Evolutionary conservation across 2,113 vertebrate genomes (phyloP), one percentile per base, ranked within the genome.

Genomic region (Carlito syrichta): DNA sequence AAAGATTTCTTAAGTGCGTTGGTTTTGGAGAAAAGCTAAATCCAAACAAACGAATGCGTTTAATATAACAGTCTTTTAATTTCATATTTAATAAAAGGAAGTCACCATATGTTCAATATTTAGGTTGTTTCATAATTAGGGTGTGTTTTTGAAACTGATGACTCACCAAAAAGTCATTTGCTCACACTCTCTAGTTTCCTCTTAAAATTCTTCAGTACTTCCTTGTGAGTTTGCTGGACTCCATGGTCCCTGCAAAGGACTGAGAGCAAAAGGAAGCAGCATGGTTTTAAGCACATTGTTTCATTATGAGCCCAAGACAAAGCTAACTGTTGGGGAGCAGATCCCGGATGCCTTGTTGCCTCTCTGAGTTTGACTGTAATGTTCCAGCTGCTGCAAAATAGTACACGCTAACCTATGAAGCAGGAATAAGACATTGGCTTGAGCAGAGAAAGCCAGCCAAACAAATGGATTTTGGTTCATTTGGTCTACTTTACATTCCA

Each of bases 201-300:
- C 78, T 54, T 97, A 50, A 76, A 81, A 92, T 87, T 93, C 69
- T 45, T 97, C 62, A 20, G 0, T 62, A 78, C 74, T 97, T 96
- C 93, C 96, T 92, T 82, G 58, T 95, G 35, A 77, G 60, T 60
- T 10, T 82, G 13, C 2, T 17, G 43, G 52, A 62, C 32, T 43
- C 43, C 3, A 8, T 13, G 6, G 25, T 48, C 40, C 38, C 50
- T 27, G 13, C 30, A 69, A 32, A 84, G 30, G 32, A 82, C 9
- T 23, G 6, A 45, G 8, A 35, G 5, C 7, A 38, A 63, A 54
- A 78, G 74, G 12, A 45, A 95, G 50, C 23, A 69, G 30, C 23
- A 25, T 2, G 35, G 20, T 12, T 43, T n/a, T 89, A 86, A 83
- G 45, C 52, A 0, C 19, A 0, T 19, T 43, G 35, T 38, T 77